Percentiles rank a stretch among this genome's conserved stretches.
phyloP scores from a whole-genome alignment of 1,140 invertebrate genomes.

The Drosophila lini region DNA sequence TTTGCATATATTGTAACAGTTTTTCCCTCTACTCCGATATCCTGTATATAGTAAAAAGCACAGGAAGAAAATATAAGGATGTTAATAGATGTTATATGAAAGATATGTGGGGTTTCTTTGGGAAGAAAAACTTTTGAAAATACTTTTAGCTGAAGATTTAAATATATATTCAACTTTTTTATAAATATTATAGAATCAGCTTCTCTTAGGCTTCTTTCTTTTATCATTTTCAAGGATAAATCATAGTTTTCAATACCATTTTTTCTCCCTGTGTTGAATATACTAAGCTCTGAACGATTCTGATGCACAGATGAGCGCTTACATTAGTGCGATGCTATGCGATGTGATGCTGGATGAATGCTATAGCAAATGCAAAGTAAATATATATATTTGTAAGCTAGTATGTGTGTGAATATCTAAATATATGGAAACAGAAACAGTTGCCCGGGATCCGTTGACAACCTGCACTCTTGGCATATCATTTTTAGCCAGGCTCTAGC shows the following conservation, averaged over 20 bases:
- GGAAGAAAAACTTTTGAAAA: too few species aligned
- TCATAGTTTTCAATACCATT: neutral
- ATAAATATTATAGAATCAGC: neutral
- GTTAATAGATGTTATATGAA: neutral
- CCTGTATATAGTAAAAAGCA: conserved; percentile 3
- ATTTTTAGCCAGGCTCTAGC: conserved; percentile 13
- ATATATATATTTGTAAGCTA: conserved; percentile 21
- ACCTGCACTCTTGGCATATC: conserved; percentile 36
- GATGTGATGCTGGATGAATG: conserved; percentile 43
- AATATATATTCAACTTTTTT: too few species aligned
- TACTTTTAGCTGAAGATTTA: too few species aligned
- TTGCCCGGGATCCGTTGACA: conserved; percentile 25
- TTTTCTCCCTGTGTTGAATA: neutral
- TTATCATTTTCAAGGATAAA: too few species aligned
- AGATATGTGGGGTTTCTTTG: neutral
- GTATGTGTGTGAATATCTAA: conserved; percentile 9
- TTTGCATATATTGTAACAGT: conserved; percentile 75
- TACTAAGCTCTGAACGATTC: conserved; percentile 24
- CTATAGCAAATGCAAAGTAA: conserved; percentile 65
- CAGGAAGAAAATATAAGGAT: neutral
- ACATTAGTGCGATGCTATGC: conserved; percentile 51
- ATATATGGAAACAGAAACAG: conserved; percentile 13
- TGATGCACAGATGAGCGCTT: conserved; percentile 51
- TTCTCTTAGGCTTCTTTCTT: too few species aligned
- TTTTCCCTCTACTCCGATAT: conserved; percentile 38